These are phyloP conservation scores for Tribolium madens DNA, from an alignment of 1,140 invertebrate genomes.

Conservation along the genomic window DNA sequence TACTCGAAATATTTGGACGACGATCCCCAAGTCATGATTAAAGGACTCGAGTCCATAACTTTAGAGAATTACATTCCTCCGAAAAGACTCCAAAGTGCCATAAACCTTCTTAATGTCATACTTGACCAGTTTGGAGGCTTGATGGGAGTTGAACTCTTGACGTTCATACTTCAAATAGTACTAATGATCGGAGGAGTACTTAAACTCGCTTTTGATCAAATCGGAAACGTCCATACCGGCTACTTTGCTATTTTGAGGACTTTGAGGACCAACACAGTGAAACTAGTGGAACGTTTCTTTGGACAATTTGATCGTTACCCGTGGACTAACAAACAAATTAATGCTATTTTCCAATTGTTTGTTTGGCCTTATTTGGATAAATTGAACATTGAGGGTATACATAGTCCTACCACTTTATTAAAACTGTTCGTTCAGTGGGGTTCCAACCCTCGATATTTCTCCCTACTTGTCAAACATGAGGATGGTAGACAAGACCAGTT, in stretches of 20 bases:
- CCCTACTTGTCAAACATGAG: conserved; percentile 75
- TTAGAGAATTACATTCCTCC: conserved; percentile 75
- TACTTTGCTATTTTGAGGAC: conserved; percentile 77
- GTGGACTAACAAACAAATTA: conserved; percentile 79
- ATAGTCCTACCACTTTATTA: conserved; percentile 84
- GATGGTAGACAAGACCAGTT: conserved; percentile 65
- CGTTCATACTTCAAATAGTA: conserved; percentile 79
- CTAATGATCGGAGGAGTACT: conserved; percentile 76
- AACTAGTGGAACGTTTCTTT: conserved; percentile 80
- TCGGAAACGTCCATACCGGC: conserved; percentile 71
- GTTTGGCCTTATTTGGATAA: conserved; percentile 86
- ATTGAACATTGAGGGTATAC: conserved; percentile 83
- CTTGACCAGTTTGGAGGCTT: conserved; percentile 88
- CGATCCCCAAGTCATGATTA: conserved; percentile 66
- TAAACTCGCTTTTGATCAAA: conserved; percentile 70
- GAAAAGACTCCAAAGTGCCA: conserved; percentile 79
- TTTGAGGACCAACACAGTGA: conserved; percentile 72
- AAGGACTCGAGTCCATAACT: conserved; percentile 69
- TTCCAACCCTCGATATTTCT: conserved; percentile 80
- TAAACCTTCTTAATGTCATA: conserved; percentile 83
- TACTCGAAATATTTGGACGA: conserved; percentile 75
- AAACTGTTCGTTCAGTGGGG: conserved; percentile 85
- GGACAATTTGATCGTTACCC: conserved; percentile 81
- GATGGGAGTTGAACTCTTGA: conserved; percentile 75
- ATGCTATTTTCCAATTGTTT: conserved; percentile 80